Percentiles rank a stretch among this genome's conserved stretches.
Conservation (phyloP, 2,113 vertebrate genomes). For the Gymnogyps californianus region DNA sequence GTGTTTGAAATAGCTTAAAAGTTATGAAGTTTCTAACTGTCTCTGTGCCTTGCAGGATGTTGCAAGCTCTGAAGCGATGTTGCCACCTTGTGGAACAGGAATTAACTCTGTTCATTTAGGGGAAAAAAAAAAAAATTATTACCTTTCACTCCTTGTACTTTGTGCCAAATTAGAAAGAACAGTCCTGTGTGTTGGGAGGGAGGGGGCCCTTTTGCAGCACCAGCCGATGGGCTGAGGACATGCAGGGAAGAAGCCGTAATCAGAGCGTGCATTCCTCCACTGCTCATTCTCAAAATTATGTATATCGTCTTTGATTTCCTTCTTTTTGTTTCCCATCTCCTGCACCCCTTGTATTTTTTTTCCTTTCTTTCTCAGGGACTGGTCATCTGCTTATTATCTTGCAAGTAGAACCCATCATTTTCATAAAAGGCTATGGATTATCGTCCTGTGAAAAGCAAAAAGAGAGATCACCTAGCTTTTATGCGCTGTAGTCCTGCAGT, state of each 20-base stretch:
- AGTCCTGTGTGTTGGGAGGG: neutral
- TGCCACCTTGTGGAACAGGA: conserved; percentile 73
- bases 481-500: neutral
- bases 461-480: neutral
- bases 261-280: accelerated
- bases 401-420: neutral
- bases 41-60: neutral
- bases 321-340: neutral
- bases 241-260: neutral
- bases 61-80: conserved; percentile 58
- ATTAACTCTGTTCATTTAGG: neutral
- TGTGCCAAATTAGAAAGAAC: neutral
- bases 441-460: neutral
- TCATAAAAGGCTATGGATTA: neutral
- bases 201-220: neutral
- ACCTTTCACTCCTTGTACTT: neutral
- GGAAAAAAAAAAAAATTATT: neutral
- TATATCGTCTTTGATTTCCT: neutral
- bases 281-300: neutral
- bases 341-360: accelerated
- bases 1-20: neutral
- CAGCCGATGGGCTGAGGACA: neutral
- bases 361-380: neutral
- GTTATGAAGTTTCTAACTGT: neutral
- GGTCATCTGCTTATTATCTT: neutral